These are phyloP conservation scores for Peromyscus polionotus DNA, from an alignment of 2,113 vertebrate genomes.

Conservation along the genomic window DNA sequence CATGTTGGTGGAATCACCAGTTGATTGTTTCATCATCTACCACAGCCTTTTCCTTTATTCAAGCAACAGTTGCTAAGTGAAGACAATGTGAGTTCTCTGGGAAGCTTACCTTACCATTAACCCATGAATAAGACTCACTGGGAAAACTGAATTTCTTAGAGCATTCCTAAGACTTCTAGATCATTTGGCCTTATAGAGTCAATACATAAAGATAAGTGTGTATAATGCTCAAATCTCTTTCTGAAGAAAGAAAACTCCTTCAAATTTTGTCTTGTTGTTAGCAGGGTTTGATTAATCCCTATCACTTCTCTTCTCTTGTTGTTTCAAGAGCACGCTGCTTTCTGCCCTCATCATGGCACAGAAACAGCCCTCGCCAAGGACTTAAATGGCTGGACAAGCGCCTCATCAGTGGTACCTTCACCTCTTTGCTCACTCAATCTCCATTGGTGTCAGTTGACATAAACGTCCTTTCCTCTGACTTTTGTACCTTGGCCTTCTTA, in stretches of 20 bases:
- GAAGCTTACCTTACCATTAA: neutral
- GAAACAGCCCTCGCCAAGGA: neutral
- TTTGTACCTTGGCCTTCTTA: neutral
- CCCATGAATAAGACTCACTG: neutral
- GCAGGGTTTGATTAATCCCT: neutral
- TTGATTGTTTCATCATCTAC: neutral
- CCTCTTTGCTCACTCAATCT: neutral
- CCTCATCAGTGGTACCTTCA: neutral
- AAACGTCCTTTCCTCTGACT: neutral
- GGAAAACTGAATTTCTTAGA: neutral
- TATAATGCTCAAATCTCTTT: neutral
- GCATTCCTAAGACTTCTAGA: neutral
- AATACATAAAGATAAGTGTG: constrained; percentile 9
- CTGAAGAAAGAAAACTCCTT: neutral
- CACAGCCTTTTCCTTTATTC: neutral
- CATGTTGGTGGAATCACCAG: neutral
- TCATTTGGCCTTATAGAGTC: constrained; percentile 4
- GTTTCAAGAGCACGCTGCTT: neutral
- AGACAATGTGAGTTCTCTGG: neutral
- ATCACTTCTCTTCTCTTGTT: neutral
- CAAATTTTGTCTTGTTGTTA: neutral
- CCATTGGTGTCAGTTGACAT: neutral
- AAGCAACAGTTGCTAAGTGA: neutral
- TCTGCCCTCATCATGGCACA: neutral
- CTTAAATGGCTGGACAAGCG: neutral